phyloP scores from a whole-genome alignment of 2,888 invertebrate species.

The Sisyra nigra region DNA sequence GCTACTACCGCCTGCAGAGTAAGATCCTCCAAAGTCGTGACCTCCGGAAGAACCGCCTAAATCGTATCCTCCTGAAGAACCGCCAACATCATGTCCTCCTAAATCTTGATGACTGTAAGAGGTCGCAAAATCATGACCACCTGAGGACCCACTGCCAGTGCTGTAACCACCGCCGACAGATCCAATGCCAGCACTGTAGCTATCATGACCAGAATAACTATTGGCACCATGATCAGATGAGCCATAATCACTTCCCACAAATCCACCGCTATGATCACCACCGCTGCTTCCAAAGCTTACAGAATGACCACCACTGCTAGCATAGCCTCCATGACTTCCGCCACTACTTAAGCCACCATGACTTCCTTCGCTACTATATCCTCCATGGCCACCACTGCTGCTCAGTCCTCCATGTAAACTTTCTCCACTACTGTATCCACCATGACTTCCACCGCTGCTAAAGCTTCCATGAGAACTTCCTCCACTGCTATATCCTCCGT shows the following conservation, averaged over 20 bases:
- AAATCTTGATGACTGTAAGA: no score
- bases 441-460: constrained; percentile 11
- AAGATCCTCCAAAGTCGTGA: background rate
- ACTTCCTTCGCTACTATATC: background rate
- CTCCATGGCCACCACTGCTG: constrained; percentile 3
- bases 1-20: background rate
- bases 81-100: background rate
- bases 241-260: background rate
- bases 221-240: background rate
- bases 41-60: background rate
- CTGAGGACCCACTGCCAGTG: background rate
- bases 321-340: background rate
- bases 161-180: constrained; percentile 3
- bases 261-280: background rate
- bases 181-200: constrained; percentile 6
- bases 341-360: background rate
- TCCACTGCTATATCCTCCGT: constrained; percentile 8
- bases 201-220: constrained; percentile 5
- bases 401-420: constrained; percentile 7
- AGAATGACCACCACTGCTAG: background rate
- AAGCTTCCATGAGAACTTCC: constrained; percentile 10
- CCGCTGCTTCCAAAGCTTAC: background rate
- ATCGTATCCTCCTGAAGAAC: background rate
- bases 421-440: constrained; percentile 8
- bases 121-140: no score